Percentiles rank a stretch among this genome's conserved stretches.
phyloP scores from a whole-genome alignment of 2,888 invertebrate genomes.

The Clepsis dumicolana region DNA sequence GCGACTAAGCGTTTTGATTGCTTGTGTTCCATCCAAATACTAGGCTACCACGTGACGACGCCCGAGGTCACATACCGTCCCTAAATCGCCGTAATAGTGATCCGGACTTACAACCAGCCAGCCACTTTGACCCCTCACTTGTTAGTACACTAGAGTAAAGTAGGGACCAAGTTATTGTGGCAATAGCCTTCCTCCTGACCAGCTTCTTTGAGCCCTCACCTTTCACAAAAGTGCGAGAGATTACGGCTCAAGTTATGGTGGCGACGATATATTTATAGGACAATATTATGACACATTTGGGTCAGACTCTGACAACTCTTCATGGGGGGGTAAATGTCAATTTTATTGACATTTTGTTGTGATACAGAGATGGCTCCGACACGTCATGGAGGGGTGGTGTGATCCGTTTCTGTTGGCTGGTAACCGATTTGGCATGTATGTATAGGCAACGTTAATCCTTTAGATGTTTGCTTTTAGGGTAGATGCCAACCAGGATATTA shows the following conservation, averaged over 20 bases:
- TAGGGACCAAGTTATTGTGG: constrained; percentile 4
- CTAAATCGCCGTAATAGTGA: constrained; percentile 40
- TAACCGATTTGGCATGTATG: not conserved
- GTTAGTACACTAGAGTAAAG: not conserved
- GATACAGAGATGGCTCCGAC: constrained; percentile 24
- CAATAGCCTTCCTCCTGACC: constrained; percentile 21
- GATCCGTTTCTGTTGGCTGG: constrained; percentile 6
- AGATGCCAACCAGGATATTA: too few species aligned
- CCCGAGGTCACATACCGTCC: constrained; percentile 39
- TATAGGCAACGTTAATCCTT: too few species aligned
- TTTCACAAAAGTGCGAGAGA: not conserved
- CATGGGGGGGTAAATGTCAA: constrained; percentile 32
- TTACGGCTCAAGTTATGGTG: not conserved
- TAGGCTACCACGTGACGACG: constrained; percentile 30
- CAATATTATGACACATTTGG: constrained; percentile 44
- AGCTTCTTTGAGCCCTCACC: constrained; percentile 4
- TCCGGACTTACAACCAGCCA: constrained; percentile 28
- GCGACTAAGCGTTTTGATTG: not conserved
- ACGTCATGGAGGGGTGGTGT: constrained; percentile 7
- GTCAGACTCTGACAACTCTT: constrained; percentile 37
- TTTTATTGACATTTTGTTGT: constrained; percentile 41
- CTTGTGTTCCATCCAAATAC: constrained; percentile 19
- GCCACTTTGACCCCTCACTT: not conserved
- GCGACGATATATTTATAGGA: constrained; percentile 36
- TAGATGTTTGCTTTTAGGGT: too few species aligned